Base-by-base conservation (phyloP, 2,797 vertebrate species). In the Poliocrania exsul region DNA sequence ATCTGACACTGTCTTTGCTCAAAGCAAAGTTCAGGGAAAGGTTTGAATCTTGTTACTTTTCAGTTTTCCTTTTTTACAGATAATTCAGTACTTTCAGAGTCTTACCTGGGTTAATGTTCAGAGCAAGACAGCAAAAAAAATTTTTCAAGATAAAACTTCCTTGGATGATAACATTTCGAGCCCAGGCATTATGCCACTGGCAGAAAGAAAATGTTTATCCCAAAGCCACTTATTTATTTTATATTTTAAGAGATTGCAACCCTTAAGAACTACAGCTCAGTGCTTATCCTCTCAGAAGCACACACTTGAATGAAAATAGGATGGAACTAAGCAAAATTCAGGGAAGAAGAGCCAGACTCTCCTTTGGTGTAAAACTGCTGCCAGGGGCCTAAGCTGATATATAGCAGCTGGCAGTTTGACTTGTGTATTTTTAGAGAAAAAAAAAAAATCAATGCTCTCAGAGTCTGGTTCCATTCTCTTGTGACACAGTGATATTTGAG, bases 171-270 rank as follows among this genome's bases (percentile, higher is more conserved):
- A 90, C 57, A 77, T 81, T 82, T 72, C 78, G 97, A 95, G 57
- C 38, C 46, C 33, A 87, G 93, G 29, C 12, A 42, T 86, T 75
- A 93, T 71, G 54, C 86, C 3, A 2, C 35, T 96, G 88, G 83
- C 81, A 92, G 78, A 64, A 91, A 92, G 83, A 95, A 95, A 97
- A 94, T 71, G 67, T 88, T 97, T 95, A 95, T 95, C 83, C 88
- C 56, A 77, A 94, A 95, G 72, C 53, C 65, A 80, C 60, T 77
- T 92, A 94, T 86, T 95, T 96, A 90, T 95, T 93, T 91, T 90
- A 81, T 95, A 83, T 86, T 93, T 96, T 87, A 90, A 89, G 72
- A 93, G 86, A 93, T 83, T 93, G 86, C 42, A 91, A 53, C 74
- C 81, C 56, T 87, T 90, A 89, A 90, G 92, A 94, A 66, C 51